Evolutionary conservation across 2,113 vertebrate species (phyloP).

Genomic region (Turnix velox): DNA sequence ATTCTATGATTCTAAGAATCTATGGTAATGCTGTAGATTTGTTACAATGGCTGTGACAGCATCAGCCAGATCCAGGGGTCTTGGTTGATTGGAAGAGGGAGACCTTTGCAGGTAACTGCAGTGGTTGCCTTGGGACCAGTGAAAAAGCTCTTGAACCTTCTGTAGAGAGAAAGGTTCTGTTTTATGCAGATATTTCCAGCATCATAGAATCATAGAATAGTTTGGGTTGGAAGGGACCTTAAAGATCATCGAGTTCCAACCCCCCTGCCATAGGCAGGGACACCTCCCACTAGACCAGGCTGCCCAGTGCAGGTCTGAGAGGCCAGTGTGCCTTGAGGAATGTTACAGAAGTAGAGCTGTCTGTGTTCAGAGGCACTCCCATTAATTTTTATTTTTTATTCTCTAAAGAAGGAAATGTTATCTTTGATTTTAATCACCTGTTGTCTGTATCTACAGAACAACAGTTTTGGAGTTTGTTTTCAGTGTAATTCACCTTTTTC

Average conservation of each 20-base stretch:
- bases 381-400: no score
- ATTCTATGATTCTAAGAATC: no score
- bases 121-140: rapidly evolving
- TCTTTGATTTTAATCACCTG: background rate
- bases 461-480: background rate
- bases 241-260: no score
- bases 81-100: background rate
- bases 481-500: background rate
- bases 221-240: no score
- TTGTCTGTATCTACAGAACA: background rate
- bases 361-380: no score
- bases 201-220: no score
- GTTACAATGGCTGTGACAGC: rapidly evolving
- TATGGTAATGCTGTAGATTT: no score
- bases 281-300: no score
- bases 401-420: no score
- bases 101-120: background rate
- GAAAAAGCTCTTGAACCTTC: rapidly evolving
- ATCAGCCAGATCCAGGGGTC: no score
- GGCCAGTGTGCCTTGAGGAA: background rate
- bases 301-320: background rate
- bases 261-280: no score
- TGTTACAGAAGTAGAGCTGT: background rate
- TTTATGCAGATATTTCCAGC: background rate
- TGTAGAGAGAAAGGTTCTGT: background rate